These are phyloP conservation scores for Micropterix aruncella DNA, from an alignment of 2,888 invertebrate species.

Conservation along the genomic window DNA sequence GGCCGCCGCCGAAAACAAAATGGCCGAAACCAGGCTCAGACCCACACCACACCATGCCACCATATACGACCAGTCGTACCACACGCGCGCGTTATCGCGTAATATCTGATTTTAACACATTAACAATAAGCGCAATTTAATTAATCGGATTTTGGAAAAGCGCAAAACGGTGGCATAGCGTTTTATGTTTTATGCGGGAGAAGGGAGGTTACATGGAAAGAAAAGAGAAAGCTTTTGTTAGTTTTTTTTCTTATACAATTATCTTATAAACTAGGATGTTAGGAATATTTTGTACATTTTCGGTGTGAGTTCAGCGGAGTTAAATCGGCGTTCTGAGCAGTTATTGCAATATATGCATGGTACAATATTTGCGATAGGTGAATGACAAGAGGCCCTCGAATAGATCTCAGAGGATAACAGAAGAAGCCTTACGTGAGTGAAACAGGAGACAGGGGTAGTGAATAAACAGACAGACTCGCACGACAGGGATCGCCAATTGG, in stretches of 20 bases:
- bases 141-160: not conserved
- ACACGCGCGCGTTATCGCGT: conserved; percentile 69
- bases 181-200: conserved; percentile 8
- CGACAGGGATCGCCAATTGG: too few species aligned
- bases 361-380: too few species aligned
- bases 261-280: too few species aligned
- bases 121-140: not conserved
- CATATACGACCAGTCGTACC: conserved; percentile 96
- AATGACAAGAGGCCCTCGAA: too few species aligned
- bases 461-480: too few species aligned
- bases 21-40: conserved; percentile 79
- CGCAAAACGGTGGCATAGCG: not conserved
- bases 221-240: conserved; percentile 39
- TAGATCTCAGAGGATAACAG: too few species aligned
- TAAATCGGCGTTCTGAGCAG: too few species aligned
- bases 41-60: conserved; percentile 95
- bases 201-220: conserved; percentile 38
- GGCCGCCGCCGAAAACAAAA: conserved; percentile 86
- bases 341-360: too few species aligned
- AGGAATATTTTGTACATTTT: too few species aligned
- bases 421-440: too few species aligned
- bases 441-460: too few species aligned
- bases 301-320: too few species aligned
- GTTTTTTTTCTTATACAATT: conserved; percentile 14
- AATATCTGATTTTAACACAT: conserved; percentile 54